Evolutionary conservation across 2,113 vertebrate genomes (phyloP), one percentile per base, ranked within the genome.

Genomic region (Pseudorectes ferrugineus): DNA sequence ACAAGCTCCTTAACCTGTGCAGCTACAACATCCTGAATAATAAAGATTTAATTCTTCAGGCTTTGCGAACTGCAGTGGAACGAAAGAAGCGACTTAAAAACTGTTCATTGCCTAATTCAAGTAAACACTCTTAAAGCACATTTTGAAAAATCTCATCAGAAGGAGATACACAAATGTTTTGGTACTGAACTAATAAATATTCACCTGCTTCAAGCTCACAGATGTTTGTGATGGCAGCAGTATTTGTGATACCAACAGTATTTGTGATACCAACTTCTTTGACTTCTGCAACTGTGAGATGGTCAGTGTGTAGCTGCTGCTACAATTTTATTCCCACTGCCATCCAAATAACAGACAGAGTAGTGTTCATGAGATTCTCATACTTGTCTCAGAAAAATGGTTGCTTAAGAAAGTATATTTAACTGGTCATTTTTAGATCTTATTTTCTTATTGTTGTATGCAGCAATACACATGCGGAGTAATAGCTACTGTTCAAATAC

Each of bases 11-110:
- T n/a, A 89, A 84, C 20, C 95, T 99, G 85, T 95, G 98, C 3
- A 84, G 52, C 51, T 99, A 98, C 81, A 99, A 99, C 57, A 92
- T 98, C 31, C 67, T 95, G 70, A 99, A 99, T 93, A 99, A 97
- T 86, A 96, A 89, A 86, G 77, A 96, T 11, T 48, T 7, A 38
- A 97, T 99, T 92, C 89, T 98, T 28, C 94, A 92, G 55, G 97
- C 96, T 28, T 85, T 99, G 62, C 40, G 6, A 17, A 97, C 93
- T 51, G 98, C 97, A 0, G 57, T 98, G 78, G 91, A 96, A 22
- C 78, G 89, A 35, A 94, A 78, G 74, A 96, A 94, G 36, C 11
- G 0, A 33, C 72, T 81, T 33, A 97, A 96, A 89, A 96, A 28
- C 28, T 7, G 3, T 58, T 71, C 26, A 0, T 26, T 57, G 5